Percentiles rank a stretch among this genome's conserved stretches.
Evolutionary conservation across 2,113 vertebrate species (phyloP).

Genomic region (Oncorhynchus gorbuscha): DNA sequence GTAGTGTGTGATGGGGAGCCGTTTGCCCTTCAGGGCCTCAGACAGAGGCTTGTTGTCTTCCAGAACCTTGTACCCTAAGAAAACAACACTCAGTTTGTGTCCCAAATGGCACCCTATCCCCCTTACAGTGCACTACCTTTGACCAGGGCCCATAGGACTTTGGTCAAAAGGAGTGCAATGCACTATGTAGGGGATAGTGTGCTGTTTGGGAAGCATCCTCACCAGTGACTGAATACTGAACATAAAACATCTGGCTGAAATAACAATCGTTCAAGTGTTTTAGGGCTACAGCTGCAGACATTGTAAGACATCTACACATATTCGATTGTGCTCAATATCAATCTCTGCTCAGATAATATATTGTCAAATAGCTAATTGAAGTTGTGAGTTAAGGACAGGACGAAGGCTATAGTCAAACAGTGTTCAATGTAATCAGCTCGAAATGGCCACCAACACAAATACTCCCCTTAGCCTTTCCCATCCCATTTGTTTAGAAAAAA

Average conservation of each 20-base stretch:
- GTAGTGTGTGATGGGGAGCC: slow-evolving; percentile 16
- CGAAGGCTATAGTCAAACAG: neutral
- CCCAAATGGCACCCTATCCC: no score
- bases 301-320: neutral
- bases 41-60: slow-evolving; percentile 20
- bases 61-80: slow-evolving; percentile 10
- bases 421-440: neutral
- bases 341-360: neutral
- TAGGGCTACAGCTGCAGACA: neutral
- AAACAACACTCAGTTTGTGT: neutral
- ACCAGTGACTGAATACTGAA: neutral
- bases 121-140: no score
- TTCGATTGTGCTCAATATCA: neutral
- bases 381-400: neutral
- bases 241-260: neutral
- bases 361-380: neutral
- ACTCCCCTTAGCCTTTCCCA: neutral
- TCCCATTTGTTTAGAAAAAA: no score
- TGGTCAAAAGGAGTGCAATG: no score
- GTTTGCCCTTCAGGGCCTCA: slow-evolving; percentile 21
- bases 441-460: no score
- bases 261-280: neutral
- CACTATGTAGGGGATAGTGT: no score
- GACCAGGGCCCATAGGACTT: no score
- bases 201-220: no score